Percentiles rank a stretch among this genome's conserved stretches.
These are phyloP conservation scores for Oxyscelio sp. DNA, from an alignment of 2,888 invertebrate genomes.

Conservation along the genomic window DNA sequence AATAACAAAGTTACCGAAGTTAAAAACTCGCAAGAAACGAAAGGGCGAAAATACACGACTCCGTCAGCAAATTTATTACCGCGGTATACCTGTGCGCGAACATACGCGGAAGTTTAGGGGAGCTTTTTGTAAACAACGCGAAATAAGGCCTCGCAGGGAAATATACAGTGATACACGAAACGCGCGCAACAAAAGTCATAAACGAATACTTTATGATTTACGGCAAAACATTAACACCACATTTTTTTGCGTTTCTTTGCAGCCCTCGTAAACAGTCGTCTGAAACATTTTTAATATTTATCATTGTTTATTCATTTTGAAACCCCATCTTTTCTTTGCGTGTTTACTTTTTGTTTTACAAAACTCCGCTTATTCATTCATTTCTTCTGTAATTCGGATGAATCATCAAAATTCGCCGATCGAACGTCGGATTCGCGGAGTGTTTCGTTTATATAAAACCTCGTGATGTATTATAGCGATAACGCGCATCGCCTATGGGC, in stretches of 20 bases:
- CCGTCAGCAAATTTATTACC: slow-evolving; percentile 81
- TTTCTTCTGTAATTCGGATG: slow-evolving; percentile 74
- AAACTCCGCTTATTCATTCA: slow-evolving; percentile 19
- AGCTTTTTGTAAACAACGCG: slow-evolving; percentile 71
- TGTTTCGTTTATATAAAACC: slow-evolving; percentile 66
- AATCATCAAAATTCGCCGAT: slow-evolving; percentile 63
- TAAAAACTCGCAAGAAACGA: slow-evolving; percentile 82
- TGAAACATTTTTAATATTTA: slow-evolving; percentile 9
- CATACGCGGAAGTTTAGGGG: slow-evolving; percentile 58
- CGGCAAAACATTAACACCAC: slow-evolving; percentile 19
- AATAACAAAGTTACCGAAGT: slow-evolving; percentile 87
- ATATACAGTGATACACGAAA: slow-evolving; percentile 33
- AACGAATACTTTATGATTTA: slow-evolving; percentile 64
- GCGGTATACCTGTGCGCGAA: slow-evolving; percentile 68
- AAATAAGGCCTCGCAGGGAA: slow-evolving; percentile 60
- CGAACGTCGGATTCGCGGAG: slow-evolving; percentile 47
- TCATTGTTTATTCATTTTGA: neutral
- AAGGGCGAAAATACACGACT: slow-evolving; percentile 78
- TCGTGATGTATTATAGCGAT: slow-evolving; percentile 68
- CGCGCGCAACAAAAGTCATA: slow-evolving; percentile 51
- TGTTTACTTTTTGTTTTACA: neutral
- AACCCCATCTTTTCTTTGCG: neutral
- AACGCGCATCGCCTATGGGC: slow-evolving; percentile 69
- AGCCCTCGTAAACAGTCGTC: neutral
- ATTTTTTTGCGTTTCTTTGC: neutral